These are phyloP conservation scores for Archips crataeganus DNA, from an alignment of 2,888 invertebrate species.

Conservation along the genomic window DNA sequence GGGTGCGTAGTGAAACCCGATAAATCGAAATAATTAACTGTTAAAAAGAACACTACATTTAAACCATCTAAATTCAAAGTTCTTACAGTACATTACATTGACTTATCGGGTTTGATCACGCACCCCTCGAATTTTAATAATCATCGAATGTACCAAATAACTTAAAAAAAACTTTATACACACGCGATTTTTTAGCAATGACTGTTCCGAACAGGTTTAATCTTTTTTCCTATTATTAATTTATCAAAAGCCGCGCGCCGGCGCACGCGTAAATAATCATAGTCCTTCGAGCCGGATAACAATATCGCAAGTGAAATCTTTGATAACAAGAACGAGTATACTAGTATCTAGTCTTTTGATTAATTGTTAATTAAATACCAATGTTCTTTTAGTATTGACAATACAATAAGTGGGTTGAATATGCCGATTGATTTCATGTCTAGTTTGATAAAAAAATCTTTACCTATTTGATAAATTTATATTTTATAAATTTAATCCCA, in stretches of 20 bases:
- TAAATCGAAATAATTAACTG: too few relatives aligned
- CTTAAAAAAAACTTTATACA: too few relatives aligned
- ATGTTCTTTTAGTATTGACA: background rate
- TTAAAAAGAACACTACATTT: too few relatives aligned
- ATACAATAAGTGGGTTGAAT: slow-evolving; percentile 1
- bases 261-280: background rate
- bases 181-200: too few relatives aligned
- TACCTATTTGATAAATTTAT: too few relatives aligned
- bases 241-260: background rate
- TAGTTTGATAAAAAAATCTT: background rate
- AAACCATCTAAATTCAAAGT: too few relatives aligned
- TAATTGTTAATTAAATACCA: background rate
- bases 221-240: background rate
- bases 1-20: too few relatives aligned
- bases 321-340: background rate
- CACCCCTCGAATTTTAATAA: too few relatives aligned
- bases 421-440: background rate
- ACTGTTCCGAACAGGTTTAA: background rate
- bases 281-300: slow-evolving; percentile 11
- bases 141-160: background rate
- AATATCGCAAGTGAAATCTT: background rate
- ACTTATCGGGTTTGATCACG: too few relatives aligned
- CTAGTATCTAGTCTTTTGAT: background rate
- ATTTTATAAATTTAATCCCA: too few relatives aligned
- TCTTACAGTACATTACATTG: too few relatives aligned